These are phyloP conservation scores for Danio choprae DNA, from an alignment of 2,797 vertebrate genomes.

Conservation along the genomic window DNA sequence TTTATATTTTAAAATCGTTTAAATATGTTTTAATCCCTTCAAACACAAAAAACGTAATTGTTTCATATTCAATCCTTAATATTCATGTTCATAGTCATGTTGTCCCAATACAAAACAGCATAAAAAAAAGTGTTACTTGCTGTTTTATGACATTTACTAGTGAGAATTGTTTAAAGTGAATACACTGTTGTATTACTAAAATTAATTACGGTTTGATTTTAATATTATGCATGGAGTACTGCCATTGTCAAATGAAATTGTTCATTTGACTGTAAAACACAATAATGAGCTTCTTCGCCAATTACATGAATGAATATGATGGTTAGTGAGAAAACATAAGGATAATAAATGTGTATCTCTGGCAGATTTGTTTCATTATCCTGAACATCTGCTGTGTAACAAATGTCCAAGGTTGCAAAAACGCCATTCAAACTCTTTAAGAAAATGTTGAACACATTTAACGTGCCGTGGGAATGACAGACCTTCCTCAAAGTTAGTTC, in stretches of 20 bases:
- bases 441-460: background rate
- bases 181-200: too few relatives aligned
- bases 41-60: too few relatives aligned
- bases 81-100: too few relatives aligned
- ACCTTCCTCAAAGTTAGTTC: background rate
- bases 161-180: too few relatives aligned
- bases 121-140: too few relatives aligned
- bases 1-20: too few relatives aligned
- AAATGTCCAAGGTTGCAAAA: background rate
- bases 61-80: too few relatives aligned
- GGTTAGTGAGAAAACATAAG: background rate
- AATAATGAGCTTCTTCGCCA: background rate
- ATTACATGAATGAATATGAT: constrained; percentile 26
- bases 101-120: too few relatives aligned
- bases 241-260: background rate
- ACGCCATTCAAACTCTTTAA: background rate
- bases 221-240: too few relatives aligned
- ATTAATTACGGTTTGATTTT: too few relatives aligned
- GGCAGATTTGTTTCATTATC: constrained; percentile 21
- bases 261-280: background rate
- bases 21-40: too few relatives aligned
- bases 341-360: background rate
- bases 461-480: background rate
- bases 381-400: background rate
- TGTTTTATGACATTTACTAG: too few relatives aligned